Conservation (phyloP, 1,140 invertebrate species). For the Caenorhabditis remanei region DNA sequence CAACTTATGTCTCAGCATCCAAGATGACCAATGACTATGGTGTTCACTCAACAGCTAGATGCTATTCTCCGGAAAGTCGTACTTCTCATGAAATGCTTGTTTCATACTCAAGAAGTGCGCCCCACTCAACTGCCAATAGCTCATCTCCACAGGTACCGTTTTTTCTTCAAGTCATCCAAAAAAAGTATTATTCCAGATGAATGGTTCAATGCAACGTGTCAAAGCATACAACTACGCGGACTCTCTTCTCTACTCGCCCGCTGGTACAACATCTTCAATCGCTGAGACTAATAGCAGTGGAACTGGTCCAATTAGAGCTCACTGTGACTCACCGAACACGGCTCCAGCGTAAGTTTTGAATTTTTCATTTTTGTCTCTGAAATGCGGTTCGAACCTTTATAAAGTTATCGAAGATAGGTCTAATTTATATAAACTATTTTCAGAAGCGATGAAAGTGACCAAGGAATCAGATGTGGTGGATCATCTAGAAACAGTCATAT, state of each 20-base stretch:
- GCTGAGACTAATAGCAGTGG: slow-evolving; percentile 59
- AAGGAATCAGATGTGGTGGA: slow-evolving; percentile 59
- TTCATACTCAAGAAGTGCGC: slow-evolving; percentile 26
- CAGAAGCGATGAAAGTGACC: slow-evolving; percentile 61
- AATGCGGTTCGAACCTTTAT: background rate
- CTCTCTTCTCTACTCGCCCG: slow-evolving; percentile 60
- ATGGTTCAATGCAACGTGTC: slow-evolving; percentile 57
- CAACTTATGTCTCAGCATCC: slow-evolving; percentile 34
- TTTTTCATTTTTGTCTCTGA: background rate
- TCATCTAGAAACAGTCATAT: slow-evolving; percentile 61
- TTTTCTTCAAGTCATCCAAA: background rate
- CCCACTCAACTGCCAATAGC: slow-evolving; percentile 9
- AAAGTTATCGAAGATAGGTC: no score
- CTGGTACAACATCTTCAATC: slow-evolving; percentile 60
- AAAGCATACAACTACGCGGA: slow-evolving; percentile 61
- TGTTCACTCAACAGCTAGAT: slow-evolving; percentile 45
- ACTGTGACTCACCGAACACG: slow-evolving; percentile 46
- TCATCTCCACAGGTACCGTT: slow-evolving; percentile 52
- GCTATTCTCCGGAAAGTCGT: slow-evolving; percentile 60
- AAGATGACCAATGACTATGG: slow-evolving; percentile 50
- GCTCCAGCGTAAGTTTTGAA: slow-evolving; percentile 12
- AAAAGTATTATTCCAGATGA: slow-evolving; percentile 52
- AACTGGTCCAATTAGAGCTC: background rate
- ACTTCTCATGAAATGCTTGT: slow-evolving; percentile 62
- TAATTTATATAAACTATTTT: no score